These are phyloP conservation scores for Ailuropoda melanoleuca DNA, from an alignment of 2,113 vertebrate genomes.

Conservation along the genomic window DNA sequence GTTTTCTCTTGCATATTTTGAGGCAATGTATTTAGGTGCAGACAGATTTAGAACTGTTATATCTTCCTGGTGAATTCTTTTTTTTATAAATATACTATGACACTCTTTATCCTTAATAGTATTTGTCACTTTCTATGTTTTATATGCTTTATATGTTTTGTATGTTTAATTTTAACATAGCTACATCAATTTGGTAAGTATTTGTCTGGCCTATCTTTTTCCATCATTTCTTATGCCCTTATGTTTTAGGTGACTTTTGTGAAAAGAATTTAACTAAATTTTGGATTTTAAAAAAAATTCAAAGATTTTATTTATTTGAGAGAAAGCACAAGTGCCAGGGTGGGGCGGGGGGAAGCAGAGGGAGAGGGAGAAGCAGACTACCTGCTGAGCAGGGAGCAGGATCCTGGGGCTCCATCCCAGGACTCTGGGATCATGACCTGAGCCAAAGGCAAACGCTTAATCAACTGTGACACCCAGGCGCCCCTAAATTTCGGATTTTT, in stretches of 20 bases:
- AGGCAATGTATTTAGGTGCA: constrained; percentile 1
- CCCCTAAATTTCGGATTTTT: constrained; percentile 8
- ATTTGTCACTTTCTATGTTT: constrained; percentile 17
- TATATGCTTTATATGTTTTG: background rate
- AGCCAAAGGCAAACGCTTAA: background rate
- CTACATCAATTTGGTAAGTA: background rate
- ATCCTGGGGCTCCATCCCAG: background rate
- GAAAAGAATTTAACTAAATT: background rate
- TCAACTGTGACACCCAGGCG: too few species aligned
- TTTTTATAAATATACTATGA: constrained; percentile 24
- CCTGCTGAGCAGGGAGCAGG: background rate
- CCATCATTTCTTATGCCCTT: background rate
- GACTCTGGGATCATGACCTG: background rate
- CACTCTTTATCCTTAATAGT: constrained; percentile 15
- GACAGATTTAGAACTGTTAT: constrained; percentile 1
- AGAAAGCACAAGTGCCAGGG: background rate
- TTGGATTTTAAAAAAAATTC: background rate
- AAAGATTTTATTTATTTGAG: background rate
- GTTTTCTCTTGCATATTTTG: background rate
- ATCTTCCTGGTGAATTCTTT: background rate
- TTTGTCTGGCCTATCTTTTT: background rate
- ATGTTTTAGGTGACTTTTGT: background rate
- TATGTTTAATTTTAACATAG: background rate
- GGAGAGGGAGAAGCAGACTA: background rate
- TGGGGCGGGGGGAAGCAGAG: background rate